Conservation (phyloP, 2,113 vertebrate species). For the Chaenocephalus aceratus region DNA sequence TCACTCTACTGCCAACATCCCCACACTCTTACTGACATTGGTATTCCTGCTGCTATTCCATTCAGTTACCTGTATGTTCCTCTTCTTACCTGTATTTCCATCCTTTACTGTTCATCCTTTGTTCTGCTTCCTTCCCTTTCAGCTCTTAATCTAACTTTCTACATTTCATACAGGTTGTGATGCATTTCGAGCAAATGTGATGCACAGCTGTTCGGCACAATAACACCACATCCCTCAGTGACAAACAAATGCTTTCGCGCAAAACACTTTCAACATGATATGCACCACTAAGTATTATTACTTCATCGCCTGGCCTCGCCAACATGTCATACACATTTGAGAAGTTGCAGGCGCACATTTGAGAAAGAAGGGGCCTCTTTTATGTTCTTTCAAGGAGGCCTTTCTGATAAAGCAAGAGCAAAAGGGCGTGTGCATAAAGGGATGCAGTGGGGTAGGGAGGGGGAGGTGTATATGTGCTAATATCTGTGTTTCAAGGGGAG, state of each 20-base stretch:
- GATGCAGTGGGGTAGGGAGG: neutral
- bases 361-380: slow-evolving; percentile 24
- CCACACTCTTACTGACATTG: slow-evolving; percentile 22
- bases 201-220: slow-evolving; percentile 44
- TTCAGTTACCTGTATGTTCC: slow-evolving; percentile 1
- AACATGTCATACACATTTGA: slow-evolving; percentile 17
- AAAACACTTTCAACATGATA: slow-evolving; percentile 50
- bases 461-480: slow-evolving; percentile 8
- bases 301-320: slow-evolving; percentile 8
- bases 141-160: neutral
- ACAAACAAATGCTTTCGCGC: slow-evolving; percentile 43
- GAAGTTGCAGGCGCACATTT: neutral
- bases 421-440: slow-evolving; percentile 15
- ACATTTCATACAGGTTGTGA: neutral
- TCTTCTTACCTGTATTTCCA: slow-evolving; percentile 40
- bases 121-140: neutral
- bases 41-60: slow-evolving; percentile 11
- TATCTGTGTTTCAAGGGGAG: slow-evolving; percentile 52
- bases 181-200: slow-evolving; percentile 16
- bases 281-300: slow-evolving; percentile 2
- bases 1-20: neutral
- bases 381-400: slow-evolving; percentile 33
- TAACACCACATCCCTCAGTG: slow-evolving; percentile 13
- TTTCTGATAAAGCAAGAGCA: slow-evolving; percentile 1
- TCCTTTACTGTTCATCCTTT: neutral